Base-by-base conservation (phyloP, 1,140 invertebrate genomes). In the Drosophila pachea region DNA sequence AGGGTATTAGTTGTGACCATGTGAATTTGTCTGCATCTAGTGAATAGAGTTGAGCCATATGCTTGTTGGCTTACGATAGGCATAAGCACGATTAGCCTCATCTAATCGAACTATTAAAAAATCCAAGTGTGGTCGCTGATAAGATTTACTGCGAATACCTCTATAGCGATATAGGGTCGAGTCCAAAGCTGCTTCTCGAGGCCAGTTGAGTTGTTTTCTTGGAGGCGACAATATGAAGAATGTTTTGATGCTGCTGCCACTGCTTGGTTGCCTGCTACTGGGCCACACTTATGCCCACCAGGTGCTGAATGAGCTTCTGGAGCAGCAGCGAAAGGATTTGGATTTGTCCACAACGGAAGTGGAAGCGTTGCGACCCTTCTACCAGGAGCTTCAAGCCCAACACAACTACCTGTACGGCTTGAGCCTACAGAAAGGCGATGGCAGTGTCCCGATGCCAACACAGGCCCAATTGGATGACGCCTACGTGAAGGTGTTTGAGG, bases 301-400 rank as follows among this genome's bases (percentile, higher is more conserved):
- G 53, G 82, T 83, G 49, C 50, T 86, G 53, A 45, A 45, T 8
- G 42, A 56, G 36, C 47, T 88, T 3, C 53, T 88, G 42, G 52
- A 52, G 42, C 59, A 86, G 8, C 65, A 76, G 4, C 32, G 56
- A n/a, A 47, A 52, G 43, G 76, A 87, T 9, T 68, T 84, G 43
- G 48, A 58, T 11, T 47, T 88, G n/a, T 75, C 70, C 11, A 43
- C 8, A 11, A 60, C 65, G 4, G 87, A 88, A 53, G 66, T 76
- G 33, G 72, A 73, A 16, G 74, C 73, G 0, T 16, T 88, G 56
- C 68, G 72, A 50, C 87, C 87, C 2, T 48, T 88, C 0, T 88
- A 73, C 50, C 38, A 52, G 0, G 83, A 88, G 32, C 55, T 88
- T 14, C 87, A 88, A 53, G 31, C 45, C 3, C 87, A 88, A 36